These are phyloP conservation scores for Girardinichthys multiradiatus DNA, from an alignment of 2,113 vertebrate genomes.

Conservation along the genomic window DNA sequence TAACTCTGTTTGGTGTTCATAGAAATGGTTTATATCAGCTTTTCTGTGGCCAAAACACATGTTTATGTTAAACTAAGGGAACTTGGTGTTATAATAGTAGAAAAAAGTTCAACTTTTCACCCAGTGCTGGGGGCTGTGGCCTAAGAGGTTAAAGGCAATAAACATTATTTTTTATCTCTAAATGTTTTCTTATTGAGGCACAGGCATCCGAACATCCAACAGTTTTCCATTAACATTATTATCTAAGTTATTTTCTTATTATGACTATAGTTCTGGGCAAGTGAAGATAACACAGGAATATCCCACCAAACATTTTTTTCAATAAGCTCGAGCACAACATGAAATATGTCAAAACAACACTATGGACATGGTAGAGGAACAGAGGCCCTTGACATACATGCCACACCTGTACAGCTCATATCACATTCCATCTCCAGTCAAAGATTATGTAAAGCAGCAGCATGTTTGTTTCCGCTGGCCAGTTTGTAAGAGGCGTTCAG, in stretches of 20 bases:
- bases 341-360: not conserved
- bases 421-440: not conserved
- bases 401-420: not conserved
- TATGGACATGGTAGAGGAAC: not conserved
- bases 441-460: not conserved
- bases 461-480: not conserved
- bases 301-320: not conserved
- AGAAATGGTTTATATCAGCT: no score
- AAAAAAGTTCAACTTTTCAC: no score
- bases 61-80: no score
- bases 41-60: no score
- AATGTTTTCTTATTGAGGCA: no score
- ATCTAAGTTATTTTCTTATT: not conserved
- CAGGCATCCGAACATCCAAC: no score
- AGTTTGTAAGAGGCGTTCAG: not conserved
- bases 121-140: no score
- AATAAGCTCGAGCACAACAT: not conserved
- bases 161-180: no score
- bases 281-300: not conserved
- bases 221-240: not conserved
- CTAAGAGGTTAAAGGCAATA: no score
- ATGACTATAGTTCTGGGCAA: not conserved
- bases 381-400: not conserved
- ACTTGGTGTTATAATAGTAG: no score
- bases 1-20: no score